Evolutionary conservation across 2,888 invertebrate species (phyloP).

Genomic region (Synanthedon tipuliformis): DNA sequence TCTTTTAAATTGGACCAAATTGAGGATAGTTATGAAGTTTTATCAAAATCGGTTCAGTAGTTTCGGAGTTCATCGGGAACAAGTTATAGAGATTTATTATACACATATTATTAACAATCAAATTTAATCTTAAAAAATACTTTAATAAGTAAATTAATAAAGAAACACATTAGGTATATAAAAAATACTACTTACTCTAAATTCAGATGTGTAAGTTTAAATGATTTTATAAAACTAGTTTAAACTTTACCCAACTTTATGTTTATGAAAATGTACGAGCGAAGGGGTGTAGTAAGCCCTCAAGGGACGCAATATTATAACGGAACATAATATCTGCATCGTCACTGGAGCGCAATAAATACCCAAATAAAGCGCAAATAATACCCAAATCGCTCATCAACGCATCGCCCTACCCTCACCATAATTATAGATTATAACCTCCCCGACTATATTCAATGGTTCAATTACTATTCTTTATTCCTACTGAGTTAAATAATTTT

Average conservation of each 20-base stretch:
- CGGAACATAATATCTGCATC: conserved; percentile 64
- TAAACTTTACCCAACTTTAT: conserved; percentile 26
- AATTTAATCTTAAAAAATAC: too few species aligned
- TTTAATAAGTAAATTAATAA: too few species aligned
- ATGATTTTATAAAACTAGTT: neutral
- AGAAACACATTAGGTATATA: too few species aligned
- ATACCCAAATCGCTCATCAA: conserved; percentile 74
- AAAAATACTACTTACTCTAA: too few species aligned
- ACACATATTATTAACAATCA: too few species aligned
- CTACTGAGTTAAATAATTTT: too few species aligned
- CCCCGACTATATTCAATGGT: conserved; percentile 43
- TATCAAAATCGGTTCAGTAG: too few species aligned
- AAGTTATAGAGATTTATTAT: too few species aligned
- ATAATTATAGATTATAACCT: conserved; percentile 55
- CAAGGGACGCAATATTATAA: conserved; percentile 46
- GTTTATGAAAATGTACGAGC: conserved; percentile 27
- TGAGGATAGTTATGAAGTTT: too few species aligned
- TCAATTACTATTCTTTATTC: too few species aligned
- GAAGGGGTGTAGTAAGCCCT: conserved; percentile 41
- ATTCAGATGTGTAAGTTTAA: neutral
- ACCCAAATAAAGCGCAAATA: conserved; percentile 76
- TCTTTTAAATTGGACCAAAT: too few species aligned
- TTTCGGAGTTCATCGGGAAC: too few species aligned
- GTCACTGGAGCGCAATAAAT: conserved; percentile 72
- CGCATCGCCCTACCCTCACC: conserved; percentile 43